Base-by-base conservation (phyloP, 2,113 vertebrate genomes). In the Macquaria ambigua region DNA sequence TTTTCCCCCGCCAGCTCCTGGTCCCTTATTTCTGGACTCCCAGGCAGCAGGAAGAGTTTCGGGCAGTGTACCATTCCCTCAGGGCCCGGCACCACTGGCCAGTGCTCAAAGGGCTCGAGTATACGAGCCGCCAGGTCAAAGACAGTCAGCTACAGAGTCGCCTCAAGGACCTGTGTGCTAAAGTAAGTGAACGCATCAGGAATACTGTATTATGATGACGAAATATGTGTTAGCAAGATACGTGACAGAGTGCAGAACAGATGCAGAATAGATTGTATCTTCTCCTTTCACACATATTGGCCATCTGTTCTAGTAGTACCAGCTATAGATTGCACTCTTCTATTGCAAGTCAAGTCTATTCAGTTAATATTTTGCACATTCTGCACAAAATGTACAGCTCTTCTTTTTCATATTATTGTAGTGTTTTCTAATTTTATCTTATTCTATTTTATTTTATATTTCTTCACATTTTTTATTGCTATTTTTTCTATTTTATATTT, bases 21-120 rank as follows among this genome's bases (percentile, higher is more conserved):
- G 95, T 97, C 81, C 96, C 93, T 3, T 89, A 99, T 84, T 99
- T 99, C 94, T 99, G 98, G 98, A 98, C 96, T 2, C 93, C 96
- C 0, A 78, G 81, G 11, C 98, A 99, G 95, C 95, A 95, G 78
- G n/a, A 83, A 0, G 96, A 98, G 62, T 99, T 98, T 90, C 94
- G 95, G 86, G 89, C 89, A 0, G 23, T 93, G 20, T 96, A 98
- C 39, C 96, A 97, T 12, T 25, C 80, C n/a, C 53, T 87, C 53
- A 95, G 98, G 61, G 90, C 89, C 2, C 86, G 1, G 15, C 92
- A 90, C 0, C 95, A 98, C 74, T 7, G 62, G 1, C 86, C 72
- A 0, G 90, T 98, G 39, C 69, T 99, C 28, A 68, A 64, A 31
- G 82, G 88, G 12, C 86, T 99, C n/a, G 90, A 93, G 62, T 75